Base-by-base conservation (phyloP, 1,140 invertebrate species). In the Pogonus chalceus region DNA sequence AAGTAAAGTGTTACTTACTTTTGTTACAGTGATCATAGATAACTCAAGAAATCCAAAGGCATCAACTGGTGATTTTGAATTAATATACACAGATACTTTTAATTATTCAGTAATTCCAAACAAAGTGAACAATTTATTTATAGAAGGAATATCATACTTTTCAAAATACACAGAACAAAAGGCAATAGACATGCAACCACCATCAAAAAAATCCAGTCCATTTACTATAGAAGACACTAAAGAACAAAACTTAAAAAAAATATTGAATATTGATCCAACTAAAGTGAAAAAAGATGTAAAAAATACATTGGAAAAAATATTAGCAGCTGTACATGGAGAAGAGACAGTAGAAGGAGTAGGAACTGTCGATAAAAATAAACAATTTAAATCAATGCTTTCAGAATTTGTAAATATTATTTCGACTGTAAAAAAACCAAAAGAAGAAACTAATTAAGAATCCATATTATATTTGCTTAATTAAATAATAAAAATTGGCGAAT, bases 1-100 rank as follows among this genome's bases (percentile, higher is more conserved):
- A n/a, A n/a, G n/a, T n/a, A n/a, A n/a, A n/a, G n/a, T 31, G 14
- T 31, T 31, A 7, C 26, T 31, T 31, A 7, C 26, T 20, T 53
- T 4, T 43, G 22, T 74, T 72, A 12, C 62, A 79, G 76, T 82
- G 56, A 73, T 81, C 21, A 72, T 82, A 24, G 80, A 82, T 61
- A 60, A 74, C 60, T 66, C 71, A 18, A 65, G 67, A 18, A 72
- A 80, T 64, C 62, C 69, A 4, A 62, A 63, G 16, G 69, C 76
- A 1, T 56, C 65, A 4, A 81, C 79, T 0, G 80, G 80, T 23
- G 68, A 71, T 18, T 83, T 82, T 60, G 77, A 81, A 54, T 54
- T 69, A 1, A 62, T 69, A 9, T 69, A 67, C 51, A 55, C 55
- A 52, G 60, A 69, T 51, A 53, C 18, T 20, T 23, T 9, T 4